phyloP scores from a whole-genome alignment of 2,797 vertebrate genomes.

The Neosilurus mollespiculum region DNA sequence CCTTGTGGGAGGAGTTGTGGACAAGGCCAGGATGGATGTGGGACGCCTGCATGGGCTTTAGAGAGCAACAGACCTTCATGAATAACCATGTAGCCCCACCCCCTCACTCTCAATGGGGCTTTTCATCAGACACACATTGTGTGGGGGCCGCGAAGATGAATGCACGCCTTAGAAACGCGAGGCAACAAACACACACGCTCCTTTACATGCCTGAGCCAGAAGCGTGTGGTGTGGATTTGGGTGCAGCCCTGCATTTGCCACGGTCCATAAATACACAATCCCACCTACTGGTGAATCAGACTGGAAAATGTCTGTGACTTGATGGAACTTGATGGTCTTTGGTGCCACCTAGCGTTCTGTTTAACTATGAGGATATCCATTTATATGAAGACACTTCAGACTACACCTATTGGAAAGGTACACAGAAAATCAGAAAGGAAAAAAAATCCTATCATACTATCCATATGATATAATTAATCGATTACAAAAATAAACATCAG shows the following conservation, averaged over 20 bases:
- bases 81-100: conserved; percentile 42
- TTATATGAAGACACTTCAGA: not conserved
- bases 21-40: not conserved
- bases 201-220: conserved; percentile 22
- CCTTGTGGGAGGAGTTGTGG: not conserved
- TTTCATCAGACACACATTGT: conserved; percentile 35
- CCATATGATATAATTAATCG: not conserved
- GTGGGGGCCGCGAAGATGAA: conserved; percentile 23
- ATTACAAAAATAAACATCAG: not conserved
- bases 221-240: conserved; percentile 6
- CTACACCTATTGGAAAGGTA: not conserved
- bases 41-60: not conserved
- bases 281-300: conserved; percentile 6
- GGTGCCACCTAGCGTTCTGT: conserved; percentile 50
- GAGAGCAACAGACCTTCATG: conserved; percentile 30
- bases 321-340: conserved; percentile 20
- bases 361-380: not conserved
- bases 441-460: not conserved
- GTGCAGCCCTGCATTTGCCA: conserved; percentile 33
- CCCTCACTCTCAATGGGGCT: conserved; percentile 36
- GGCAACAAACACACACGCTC: conserved; percentile 10
- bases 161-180: conserved; percentile 32
- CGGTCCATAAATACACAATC: conserved; percentile 27
- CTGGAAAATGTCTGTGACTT: not conserved
- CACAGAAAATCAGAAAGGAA: not conserved